Evolutionary conservation across 2,113 vertebrate genomes (phyloP), one percentile per base, ranked within the genome.

Genomic region (Hymenochirus boettgeri): DNA sequence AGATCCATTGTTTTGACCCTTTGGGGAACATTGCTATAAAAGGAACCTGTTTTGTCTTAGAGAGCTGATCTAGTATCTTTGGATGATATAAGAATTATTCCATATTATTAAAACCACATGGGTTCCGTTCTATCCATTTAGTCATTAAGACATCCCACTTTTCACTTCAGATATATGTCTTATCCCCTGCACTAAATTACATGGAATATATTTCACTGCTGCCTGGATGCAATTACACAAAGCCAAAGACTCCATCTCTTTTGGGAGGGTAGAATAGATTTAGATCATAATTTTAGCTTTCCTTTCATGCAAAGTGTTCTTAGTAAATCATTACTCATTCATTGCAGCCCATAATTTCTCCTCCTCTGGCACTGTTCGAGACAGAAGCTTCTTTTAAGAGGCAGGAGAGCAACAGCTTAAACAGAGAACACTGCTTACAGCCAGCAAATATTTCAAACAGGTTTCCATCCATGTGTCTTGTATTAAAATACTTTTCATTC

Each of bases 281-380:
- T 45, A 25, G 57, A 42, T 53, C 48, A 69, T 69, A 52, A 69
- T 69, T 69, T 60, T 53, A 69, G 51, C 52, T 48, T 59, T 26
- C 17, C 47, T 45, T 67, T 67, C 46, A 42, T 66, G 46, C 56
- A 66, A 26, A 51, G 55, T 51, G 54, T 66, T 59, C 56, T 59
- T 67, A 59, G 64, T 69, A 69, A 69, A 60, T 69, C 65, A 69
- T 69, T 60, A 60, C 57, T 69, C 57, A 69, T 69, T 69, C 33
- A 60, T 53, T 69, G 53, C 25, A 53, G 57, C 46, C 65, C 56
- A 60, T 53, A 60, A 60, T 69, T 60, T 31, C 19, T 60, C 35
- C 57, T 69, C 57, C 47, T 69, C 35, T 53, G 33, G 33, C 65
- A 53, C 12, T 24, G 25, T 8, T 22, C 47, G 59, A 53, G 65